Percentiles rank a stretch among this genome's conserved stretches.
These are phyloP conservation scores for Ornithorhynchus anatinus DNA, from an alignment of 2,113 vertebrate species.

Conservation along the genomic window DNA sequence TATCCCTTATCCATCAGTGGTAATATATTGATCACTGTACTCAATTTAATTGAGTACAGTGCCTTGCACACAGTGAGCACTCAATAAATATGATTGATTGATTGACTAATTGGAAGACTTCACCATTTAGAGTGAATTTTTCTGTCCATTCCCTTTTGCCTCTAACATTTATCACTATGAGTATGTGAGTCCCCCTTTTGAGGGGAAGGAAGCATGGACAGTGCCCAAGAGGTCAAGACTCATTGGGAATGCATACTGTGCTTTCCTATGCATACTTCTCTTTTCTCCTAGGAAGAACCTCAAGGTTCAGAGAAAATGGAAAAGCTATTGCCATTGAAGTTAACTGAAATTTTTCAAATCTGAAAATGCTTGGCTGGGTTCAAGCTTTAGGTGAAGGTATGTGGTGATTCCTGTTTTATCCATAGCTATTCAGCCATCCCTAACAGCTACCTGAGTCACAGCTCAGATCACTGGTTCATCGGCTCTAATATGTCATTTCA, in stretches of 20 bases:
- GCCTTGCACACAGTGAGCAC: too few species aligned
- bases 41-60: too few species aligned
- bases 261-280: neutral
- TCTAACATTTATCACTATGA: too few species aligned
- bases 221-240: neutral
- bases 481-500: neutral
- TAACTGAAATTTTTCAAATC: neutral
- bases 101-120: too few species aligned
- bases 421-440: neutral
- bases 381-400: neutral
- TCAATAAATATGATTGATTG: too few species aligned
- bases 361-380: neutral
- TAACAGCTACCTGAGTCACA: neutral
- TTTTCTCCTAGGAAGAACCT: neutral
- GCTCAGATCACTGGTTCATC: neutral
- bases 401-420: neutral
- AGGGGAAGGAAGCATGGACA: too few species aligned
- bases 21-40: too few species aligned
- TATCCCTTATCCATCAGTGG: too few species aligned
- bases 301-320: neutral
- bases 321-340: neutral
- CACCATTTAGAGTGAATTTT: too few species aligned
- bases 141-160: too few species aligned
- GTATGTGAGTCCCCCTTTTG: too few species aligned
- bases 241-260: neutral